A percentile compares a stretch with the other conserved stretches of the same genome.
phyloP scores from a whole-genome alignment of 2,113 vertebrate species.

The Leiothrix lutea region DNA sequence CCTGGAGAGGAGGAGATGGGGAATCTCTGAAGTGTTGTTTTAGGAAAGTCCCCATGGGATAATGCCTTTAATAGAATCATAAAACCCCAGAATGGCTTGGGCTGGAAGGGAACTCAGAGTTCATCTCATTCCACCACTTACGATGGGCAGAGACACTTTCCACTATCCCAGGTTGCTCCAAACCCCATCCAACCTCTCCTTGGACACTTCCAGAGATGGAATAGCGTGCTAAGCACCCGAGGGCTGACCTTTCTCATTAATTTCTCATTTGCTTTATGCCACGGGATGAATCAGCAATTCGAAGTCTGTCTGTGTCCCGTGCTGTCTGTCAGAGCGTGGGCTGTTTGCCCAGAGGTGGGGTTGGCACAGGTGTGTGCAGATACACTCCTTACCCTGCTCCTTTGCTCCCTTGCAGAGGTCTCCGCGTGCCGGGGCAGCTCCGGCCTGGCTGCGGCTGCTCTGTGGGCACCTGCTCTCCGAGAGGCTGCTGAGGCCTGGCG shows the following conservation, averaged over 20 bases:
- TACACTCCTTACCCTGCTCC: fast-evolving
- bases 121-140: neutral
- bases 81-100: neutral
- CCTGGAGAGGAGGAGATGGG: neutral
- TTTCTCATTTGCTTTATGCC: neutral
- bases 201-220: neutral
- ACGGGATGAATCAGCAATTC: neutral
- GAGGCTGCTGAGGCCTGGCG: slow-evolving; percentile 81
- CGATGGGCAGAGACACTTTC: neutral
- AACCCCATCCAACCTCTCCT: fast-evolving
- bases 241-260: neutral
- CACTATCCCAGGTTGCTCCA: neutral
- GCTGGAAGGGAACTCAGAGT: no score
- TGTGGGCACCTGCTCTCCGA: slow-evolving; percentile 91
- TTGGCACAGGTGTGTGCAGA: neutral
- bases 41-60: no score
- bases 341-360: neutral
- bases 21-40: neutral
- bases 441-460: slow-evolving; percentile 85
- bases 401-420: slow-evolving; percentile 16
- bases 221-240: neutral
- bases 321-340: neutral
- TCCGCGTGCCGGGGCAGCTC: slow-evolving; percentile 35
- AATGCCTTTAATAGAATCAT: neutral
- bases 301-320: neutral